phyloP scores from a whole-genome alignment of 2,888 invertebrate species.

The Cryptophagus acutangulus region DNA sequence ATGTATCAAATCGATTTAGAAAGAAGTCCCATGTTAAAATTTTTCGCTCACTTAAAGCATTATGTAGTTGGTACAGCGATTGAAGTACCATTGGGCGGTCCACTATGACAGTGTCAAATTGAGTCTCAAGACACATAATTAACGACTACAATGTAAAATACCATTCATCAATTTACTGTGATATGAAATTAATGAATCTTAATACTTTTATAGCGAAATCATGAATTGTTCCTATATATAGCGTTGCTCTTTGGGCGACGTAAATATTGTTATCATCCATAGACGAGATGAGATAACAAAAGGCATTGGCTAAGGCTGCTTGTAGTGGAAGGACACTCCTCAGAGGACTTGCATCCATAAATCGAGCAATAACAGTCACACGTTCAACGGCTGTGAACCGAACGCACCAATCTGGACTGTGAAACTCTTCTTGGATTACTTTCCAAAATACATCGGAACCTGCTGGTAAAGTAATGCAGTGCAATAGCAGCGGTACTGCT shows the following conservation, averaged over 20 bases:
- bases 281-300: slow-evolving; percentile 92
- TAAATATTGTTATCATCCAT: slow-evolving; percentile 94
- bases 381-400: slow-evolving; percentile 94
- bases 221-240: slow-evolving; percentile 91
- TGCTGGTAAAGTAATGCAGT: slow-evolving; percentile 89
- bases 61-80: slow-evolving; percentile 90
- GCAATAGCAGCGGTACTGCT: slow-evolving; percentile 85
- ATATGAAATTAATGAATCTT: too few species aligned
- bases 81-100: slow-evolving; percentile 96
- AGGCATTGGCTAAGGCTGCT: slow-evolving; percentile 91
- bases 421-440: slow-evolving; percentile 92
- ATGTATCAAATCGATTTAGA: slow-evolving; percentile 88
- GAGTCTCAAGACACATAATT: slow-evolving; percentile 91
- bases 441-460: slow-evolving; percentile 96
- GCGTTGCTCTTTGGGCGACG: slow-evolving; percentile 88
- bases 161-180: too few species aligned
- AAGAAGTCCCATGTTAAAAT: slow-evolving; percentile 98
- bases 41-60: slow-evolving; percentile 82
- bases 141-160: slow-evolving; percentile 59
- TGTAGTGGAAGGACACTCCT: slow-evolving; percentile 79
- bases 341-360: slow-evolving; percentile 87
- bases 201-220: slow-evolving; percentile 77
- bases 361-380: slow-evolving; percentile 86
- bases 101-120: slow-evolving; percentile 95
- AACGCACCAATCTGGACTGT: slow-evolving; percentile 79